Evolutionary conservation across 2,113 vertebrate species (phyloP), one percentile per base, ranked within the genome.

Genomic region (Hoplias malabaricus): DNA sequence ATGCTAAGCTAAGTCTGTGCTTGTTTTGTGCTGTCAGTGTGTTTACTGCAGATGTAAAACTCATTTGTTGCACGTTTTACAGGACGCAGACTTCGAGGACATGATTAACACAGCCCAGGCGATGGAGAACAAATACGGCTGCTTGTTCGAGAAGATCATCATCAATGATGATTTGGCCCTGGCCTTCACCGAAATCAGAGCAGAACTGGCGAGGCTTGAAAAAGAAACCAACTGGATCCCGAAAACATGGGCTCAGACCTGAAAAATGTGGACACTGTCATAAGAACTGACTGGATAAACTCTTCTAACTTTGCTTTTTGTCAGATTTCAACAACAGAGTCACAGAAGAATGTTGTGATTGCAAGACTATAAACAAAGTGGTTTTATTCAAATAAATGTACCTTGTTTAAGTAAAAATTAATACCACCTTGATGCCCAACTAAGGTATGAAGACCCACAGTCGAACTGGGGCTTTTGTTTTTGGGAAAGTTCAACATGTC

Each of bases 41-140:
- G 36, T 53, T 53, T 27, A 3, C 29, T 9, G 46, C 25, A 56
- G 27, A 59, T 56, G 54, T 23, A 31, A 43, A 69, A 48, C 31
- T 69, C 75, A 48, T 43, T 34, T 25, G 2, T 67, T 80, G 10
- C 4, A 54, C 73, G n/a, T 57, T 71, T 84, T 85, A 57, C 88
- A 99, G 96, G 96, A 99, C 84, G 95, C 94, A 84, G 95, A 98
- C 77, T 96, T 98, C 83, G 91, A 96, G 57, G 94, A 96, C 78
- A 97, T 99, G 95, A 94, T 96, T 73, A 89, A 88, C 84, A 90
- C 87, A 65, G 93, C 95, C 80, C 92, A 95, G 13, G 84, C 90
- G 78, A 95, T 95, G 92, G 96, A 96, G 86, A 90, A 53, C 78
- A 93, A 95, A 65, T 94, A 93, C 0, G 92, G 93, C 36, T 93